A percentile compares a stretch with the other conserved stretches of the same genome.
These are phyloP conservation scores for Ormyrus thymus DNA, from an alignment of 2,888 invertebrate species.

Conservation along the genomic window DNA sequence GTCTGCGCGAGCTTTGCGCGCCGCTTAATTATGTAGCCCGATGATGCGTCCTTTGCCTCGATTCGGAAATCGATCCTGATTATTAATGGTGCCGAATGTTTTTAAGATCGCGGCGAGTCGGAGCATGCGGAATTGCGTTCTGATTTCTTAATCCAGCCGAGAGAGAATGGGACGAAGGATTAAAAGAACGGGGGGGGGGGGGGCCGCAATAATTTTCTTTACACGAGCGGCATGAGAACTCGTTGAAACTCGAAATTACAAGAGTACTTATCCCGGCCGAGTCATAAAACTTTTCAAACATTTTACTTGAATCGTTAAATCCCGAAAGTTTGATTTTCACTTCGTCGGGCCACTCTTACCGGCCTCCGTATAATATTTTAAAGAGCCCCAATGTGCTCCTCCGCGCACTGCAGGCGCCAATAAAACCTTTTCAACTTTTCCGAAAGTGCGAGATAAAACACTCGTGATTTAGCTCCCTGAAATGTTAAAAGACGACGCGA, in stretches of 20 bases:
- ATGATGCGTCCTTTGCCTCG: background rate
- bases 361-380: slow-evolving; percentile 5
- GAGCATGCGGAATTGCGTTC: background rate
- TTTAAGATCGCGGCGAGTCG: background rate
- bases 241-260: slow-evolving; percentile 49
- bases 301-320: slow-evolving; percentile 52
- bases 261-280: slow-evolving; percentile 32
- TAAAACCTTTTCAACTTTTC: slow-evolving; percentile 10
- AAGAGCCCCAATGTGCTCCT: slow-evolving; percentile 9
- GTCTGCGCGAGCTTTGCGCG: background rate
- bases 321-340: slow-evolving; percentile 45
- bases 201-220: slow-evolving; percentile 34
- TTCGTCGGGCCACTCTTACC: slow-evolving; percentile 6
- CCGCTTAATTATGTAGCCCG: slow-evolving; percentile 5
- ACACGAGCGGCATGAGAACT: slow-evolving; percentile 27
- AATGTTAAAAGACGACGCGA: no score
- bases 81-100: no score
- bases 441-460: slow-evolving; percentile 8
- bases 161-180: background rate
- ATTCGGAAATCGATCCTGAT: background rate
- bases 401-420: background rate
- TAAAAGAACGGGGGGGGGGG: slow-evolving; percentile 11
- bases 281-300: slow-evolving; percentile 47
- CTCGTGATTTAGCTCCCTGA: background rate
- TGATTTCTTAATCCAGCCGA: background rate